Evolutionary conservation across 2,113 vertebrate genomes (phyloP).

Genomic region (Synodontis membranacea): DNA sequence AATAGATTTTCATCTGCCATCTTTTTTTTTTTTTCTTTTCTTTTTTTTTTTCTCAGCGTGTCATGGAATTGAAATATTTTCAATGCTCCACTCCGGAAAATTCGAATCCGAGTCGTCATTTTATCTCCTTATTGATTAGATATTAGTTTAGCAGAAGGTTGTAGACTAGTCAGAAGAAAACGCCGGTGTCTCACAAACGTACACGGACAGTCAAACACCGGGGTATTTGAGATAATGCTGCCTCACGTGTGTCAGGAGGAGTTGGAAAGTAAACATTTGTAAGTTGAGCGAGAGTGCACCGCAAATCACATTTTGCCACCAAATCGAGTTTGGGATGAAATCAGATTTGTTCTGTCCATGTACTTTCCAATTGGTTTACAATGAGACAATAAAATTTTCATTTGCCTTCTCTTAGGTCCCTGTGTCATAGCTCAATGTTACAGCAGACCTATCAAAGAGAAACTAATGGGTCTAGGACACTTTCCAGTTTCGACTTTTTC

Average conservation of each 20-base stretch:
- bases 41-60: not conserved
- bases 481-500: not conserved
- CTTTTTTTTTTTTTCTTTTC: not conserved
- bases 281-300: conserved; percentile 53
- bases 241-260: conserved; percentile 28
- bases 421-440: not conserved
- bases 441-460: not conserved
- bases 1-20: not conserved
- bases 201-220: not conserved
- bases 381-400: conserved; percentile 52
- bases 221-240: conserved; percentile 36
- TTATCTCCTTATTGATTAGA: conserved; percentile 1
- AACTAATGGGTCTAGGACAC: conserved; percentile 1
- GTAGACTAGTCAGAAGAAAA: not conserved
- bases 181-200: not conserved
- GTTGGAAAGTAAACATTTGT: conserved; percentile 54
- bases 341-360: conserved; percentile 58
- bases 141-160: not conserved
- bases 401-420: conserved; percentile 37
- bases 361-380: conserved; percentile 56
- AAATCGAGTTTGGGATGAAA: conserved; percentile 58
- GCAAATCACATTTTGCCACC: conserved; percentile 59
- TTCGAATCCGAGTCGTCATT: conserved; percentile 1
- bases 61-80: not conserved
- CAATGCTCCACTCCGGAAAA: conserved; percentile 17